Evolutionary conservation across 1,140 invertebrate species (phyloP), one percentile per base, ranked within the genome.

Genomic region (Drosophila rhopaloa): DNA sequence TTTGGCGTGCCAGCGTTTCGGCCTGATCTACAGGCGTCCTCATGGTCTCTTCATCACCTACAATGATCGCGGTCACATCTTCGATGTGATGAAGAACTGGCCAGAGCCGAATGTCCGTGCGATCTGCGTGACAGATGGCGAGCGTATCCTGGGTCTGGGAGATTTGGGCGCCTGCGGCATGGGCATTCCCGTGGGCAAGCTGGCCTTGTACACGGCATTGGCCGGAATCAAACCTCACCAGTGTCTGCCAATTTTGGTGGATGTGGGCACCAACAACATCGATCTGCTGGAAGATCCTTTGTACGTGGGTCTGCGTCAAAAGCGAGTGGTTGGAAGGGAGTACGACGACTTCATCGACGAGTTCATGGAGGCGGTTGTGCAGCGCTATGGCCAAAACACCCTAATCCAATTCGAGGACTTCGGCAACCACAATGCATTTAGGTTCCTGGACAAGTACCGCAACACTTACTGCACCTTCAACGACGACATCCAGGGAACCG

Each of bases 321-420:
- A 96, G 66, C 94, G 99, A 51, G 96, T 96, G 0, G 95, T 96
- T 29, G 99, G 98, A 11, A 93, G 95, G 37, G 95, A 96, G 61
- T 99, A 99, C 93, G 98, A 99, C 92, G 96, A 97, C 43, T 96
- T 99, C 78, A 95, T 99, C 58, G 98, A 99, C 89, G 99, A 99
- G 93, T 99, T 99, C 92, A 99, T 99, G 98, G 94, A 97, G 90
- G 98, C 98, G 2, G 97, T 97, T 58, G 97, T 98, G 0, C 96
- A 95, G 92, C 96, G 97, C 93, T 98, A 98, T 90, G 96, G 96
- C 56, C 97, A 97, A 91, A 97, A 97, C 81, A 97, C 96, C 1
- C 93, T 98, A 1, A 96, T 98, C 79, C 97, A 97, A 95, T 99
- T 99, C 93, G 98, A 99, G 94, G 98, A 99, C 93, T 99, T 99